phyloP scores from a whole-genome alignment of 2,797 vertebrate genomes.

The Xenopus petersii region DNA sequence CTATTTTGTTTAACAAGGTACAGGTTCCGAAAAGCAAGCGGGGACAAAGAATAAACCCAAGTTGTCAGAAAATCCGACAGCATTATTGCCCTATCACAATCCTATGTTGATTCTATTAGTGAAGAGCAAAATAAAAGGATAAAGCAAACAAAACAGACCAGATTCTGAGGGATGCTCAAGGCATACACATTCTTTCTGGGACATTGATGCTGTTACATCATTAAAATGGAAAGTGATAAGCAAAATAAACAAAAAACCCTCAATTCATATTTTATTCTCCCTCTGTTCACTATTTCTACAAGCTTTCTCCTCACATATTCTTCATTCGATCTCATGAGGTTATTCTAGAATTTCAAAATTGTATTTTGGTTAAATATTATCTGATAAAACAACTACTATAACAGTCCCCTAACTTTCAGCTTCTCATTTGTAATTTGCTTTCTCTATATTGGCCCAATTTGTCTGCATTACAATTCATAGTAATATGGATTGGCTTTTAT shows the following conservation, averaged over 20 bases:
- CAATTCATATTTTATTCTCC: constrained; percentile 21
- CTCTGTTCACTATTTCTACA: constrained; percentile 5
- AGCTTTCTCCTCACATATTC: too few relatives aligned
- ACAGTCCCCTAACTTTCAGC: constrained; percentile 86
- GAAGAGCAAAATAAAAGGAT: constrained; percentile 61
- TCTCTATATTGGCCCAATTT: constrained; percentile 58
- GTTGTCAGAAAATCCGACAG: constrained; percentile 52
- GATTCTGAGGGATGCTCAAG: constrained; percentile 84
- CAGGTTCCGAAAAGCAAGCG: constrained; percentile 73
- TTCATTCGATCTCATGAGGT: constrained; percentile 20
- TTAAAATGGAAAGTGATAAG: constrained; percentile 7
- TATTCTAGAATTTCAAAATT: constrained; percentile 12
- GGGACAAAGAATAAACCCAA: constrained; percentile 76
- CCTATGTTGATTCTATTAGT: constrained; percentile 13
- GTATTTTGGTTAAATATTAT: constrained; percentile 45
- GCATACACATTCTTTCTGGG: constrained; percentile 62
- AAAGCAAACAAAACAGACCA: constrained; percentile 70
- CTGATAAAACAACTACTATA: constrained; percentile 54
- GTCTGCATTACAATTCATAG: constrained; percentile 67
- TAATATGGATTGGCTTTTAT: constrained; percentile 24
- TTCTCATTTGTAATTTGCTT: constrained; percentile 75
- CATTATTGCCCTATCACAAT: constrained; percentile 56
- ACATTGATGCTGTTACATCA: not conserved
- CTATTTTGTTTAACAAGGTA: constrained; percentile 71
- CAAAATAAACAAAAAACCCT: not conserved